A percentile compares a stretch with the other conserved stretches of the same genome.
Conservation (phyloP, 2,113 vertebrate genomes). For the Sardina pilchardus region DNA sequence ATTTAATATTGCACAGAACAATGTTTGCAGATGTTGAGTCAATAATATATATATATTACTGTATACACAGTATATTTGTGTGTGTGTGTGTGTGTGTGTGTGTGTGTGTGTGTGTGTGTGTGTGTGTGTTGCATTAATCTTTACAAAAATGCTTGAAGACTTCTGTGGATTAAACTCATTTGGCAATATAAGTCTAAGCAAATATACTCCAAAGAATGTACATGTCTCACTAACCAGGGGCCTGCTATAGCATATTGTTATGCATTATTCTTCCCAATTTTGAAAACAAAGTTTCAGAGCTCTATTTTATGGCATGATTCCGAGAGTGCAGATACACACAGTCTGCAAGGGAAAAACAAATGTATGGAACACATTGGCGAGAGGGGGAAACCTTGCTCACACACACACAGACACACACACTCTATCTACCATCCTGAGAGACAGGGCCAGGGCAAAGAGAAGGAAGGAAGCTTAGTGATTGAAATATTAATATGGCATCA, state of each 20-base stretch:
- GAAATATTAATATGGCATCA: constrained; percentile 14
- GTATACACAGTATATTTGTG: too few relatives aligned
- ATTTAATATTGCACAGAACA: background rate
- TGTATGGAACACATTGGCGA: background rate
- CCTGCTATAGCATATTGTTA: background rate
- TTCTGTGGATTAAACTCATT: background rate
- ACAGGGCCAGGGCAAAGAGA: background rate
- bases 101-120: too few relatives aligned
- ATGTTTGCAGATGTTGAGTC: background rate
- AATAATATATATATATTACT: background rate
- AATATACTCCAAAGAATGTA: background rate
- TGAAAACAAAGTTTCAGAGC: background rate
- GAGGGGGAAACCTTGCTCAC: background rate
- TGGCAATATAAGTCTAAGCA: background rate
- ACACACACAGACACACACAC: background rate
- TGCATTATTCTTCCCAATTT: background rate
- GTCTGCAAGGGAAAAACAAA: background rate
- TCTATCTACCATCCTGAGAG: background rate
- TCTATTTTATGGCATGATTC: background rate
- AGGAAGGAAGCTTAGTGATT: background rate
- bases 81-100: too few relatives aligned
- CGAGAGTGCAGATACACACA: background rate
- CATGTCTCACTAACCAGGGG: background rate
- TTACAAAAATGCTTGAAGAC: background rate
- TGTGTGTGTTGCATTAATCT: too few relatives aligned